Conservation (phyloP, 2,113 vertebrate genomes). For the Callipepla squamata region DNA sequence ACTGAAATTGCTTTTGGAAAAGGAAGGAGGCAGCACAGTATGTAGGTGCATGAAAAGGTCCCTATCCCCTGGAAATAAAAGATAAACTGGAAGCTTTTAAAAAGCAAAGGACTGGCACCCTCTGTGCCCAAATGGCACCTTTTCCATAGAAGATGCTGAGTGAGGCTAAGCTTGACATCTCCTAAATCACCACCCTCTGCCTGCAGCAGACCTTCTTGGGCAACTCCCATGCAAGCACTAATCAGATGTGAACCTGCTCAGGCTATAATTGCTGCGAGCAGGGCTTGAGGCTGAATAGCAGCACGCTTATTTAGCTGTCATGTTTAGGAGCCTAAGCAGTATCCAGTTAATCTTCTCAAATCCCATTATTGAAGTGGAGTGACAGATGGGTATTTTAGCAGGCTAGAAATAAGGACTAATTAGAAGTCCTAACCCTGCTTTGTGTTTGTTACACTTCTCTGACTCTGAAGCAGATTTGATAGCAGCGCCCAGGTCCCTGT, state of each 20-base stretch:
- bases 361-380: conserved; percentile 35
- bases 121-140: not conserved
- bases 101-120: not conserved
- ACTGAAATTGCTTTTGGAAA: conserved; percentile 7
- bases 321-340: not conserved
- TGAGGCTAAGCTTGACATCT: not conserved
- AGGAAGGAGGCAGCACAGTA: not conserved
- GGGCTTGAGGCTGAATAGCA: not conserved
- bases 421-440: conserved; percentile 23
- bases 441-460: not conserved
- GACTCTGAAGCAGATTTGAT: not conserved
- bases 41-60: not conserved
- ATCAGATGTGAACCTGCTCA: not conserved
- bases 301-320: not conserved
- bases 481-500: not conserved
- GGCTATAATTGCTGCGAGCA: not conserved
- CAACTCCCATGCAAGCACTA: not conserved
- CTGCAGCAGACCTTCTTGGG: not conserved
- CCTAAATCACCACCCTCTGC: conserved; percentile 28
- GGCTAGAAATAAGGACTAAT: conserved; percentile 50
- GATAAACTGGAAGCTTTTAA: not conserved
- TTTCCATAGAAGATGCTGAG: not conserved
- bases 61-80: not conserved
- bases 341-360: conserved; percentile 61
- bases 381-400: conserved; percentile 56